Evolutionary conservation across 1,140 invertebrate genomes (phyloP).

Genomic region (Lordiphosa collinella): DNA sequence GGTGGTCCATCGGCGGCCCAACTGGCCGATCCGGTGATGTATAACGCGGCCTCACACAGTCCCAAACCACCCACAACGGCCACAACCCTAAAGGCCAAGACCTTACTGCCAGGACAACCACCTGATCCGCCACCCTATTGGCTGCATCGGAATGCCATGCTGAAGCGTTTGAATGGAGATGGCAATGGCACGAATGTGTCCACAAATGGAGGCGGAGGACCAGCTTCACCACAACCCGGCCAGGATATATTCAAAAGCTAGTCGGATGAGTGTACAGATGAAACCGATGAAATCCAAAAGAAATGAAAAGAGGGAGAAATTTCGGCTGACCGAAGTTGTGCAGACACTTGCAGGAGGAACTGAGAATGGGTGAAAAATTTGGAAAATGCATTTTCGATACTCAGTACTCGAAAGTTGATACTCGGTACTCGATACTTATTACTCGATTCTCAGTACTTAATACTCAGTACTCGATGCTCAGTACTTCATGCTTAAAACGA

Average conservation of each 20-base stretch:
- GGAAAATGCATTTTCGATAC: no score
- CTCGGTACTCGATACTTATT: no score
- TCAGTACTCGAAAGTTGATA: no score
- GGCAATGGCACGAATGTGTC: constrained; percentile 5
- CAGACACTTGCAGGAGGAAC: no score
- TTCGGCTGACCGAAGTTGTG: no score
- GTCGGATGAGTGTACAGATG: constrained; percentile 65
- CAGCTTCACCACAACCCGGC: constrained; percentile 51
- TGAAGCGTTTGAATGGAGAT: constrained; percentile 69
- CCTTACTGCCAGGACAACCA: constrained; percentile 80
- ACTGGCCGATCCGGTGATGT: constrained; percentile 78
- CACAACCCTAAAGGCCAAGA: constrained; percentile 81
- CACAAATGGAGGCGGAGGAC: constrained; percentile 1
- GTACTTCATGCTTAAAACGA: no score
- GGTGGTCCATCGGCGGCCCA: constrained; percentile 71
- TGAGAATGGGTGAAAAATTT: background rate
- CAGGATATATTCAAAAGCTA: constrained; percentile 79
- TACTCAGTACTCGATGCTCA: no score
- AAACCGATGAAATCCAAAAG: no score
- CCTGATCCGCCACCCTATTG: constrained; percentile 78
- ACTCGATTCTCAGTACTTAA: no score
- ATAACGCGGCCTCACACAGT: constrained; percentile 70
- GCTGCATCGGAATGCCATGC: constrained; percentile 77
- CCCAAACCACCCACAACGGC: constrained; percentile 78
- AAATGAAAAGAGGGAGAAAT: no score